Conservation (phyloP, 2,888 invertebrate species). For the Phalera bucephala region DNA sequence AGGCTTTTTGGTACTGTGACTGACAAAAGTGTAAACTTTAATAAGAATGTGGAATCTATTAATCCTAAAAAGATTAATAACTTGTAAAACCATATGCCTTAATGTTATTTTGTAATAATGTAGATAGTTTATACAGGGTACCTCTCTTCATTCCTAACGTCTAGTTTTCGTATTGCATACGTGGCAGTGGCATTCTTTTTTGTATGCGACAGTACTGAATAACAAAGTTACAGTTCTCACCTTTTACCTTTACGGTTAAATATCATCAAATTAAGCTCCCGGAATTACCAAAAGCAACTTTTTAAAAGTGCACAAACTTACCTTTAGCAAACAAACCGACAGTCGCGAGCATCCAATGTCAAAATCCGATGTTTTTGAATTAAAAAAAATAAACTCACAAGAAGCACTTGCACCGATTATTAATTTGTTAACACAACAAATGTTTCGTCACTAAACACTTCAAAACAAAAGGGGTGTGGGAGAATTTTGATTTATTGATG, state of each 20-base stretch:
- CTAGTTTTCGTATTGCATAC: background rate
- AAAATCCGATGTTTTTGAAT: slow-evolving; percentile 28
- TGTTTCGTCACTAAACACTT: slow-evolving; percentile 35
- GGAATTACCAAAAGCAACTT: background rate
- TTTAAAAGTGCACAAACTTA: slow-evolving; percentile 32
- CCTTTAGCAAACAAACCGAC: slow-evolving; percentile 53
- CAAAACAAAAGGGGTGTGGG: slow-evolving; percentile 13
- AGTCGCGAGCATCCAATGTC: slow-evolving; percentile 38
- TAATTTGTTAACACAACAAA: slow-evolving; percentile 16
- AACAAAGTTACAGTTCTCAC: background rate
- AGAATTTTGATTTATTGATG: slow-evolving; percentile 26
- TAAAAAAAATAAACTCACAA: slow-evolving; percentile 38
- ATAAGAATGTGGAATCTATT: too few species aligned
- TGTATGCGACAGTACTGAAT: background rate
- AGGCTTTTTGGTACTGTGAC: too few species aligned
- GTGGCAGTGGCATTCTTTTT: background rate
- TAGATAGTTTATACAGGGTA: too few species aligned
- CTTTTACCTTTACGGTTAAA: background rate
- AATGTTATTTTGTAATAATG: too few species aligned
- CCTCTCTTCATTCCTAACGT: too few species aligned
- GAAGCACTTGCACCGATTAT: slow-evolving; percentile 37
- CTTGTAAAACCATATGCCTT: too few species aligned
- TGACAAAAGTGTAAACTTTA: too few species aligned
- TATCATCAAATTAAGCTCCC: background rate
- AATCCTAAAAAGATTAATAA: too few species aligned